Conservation (phyloP, 1,140 invertebrate species). For the Formica selysi region DNA sequence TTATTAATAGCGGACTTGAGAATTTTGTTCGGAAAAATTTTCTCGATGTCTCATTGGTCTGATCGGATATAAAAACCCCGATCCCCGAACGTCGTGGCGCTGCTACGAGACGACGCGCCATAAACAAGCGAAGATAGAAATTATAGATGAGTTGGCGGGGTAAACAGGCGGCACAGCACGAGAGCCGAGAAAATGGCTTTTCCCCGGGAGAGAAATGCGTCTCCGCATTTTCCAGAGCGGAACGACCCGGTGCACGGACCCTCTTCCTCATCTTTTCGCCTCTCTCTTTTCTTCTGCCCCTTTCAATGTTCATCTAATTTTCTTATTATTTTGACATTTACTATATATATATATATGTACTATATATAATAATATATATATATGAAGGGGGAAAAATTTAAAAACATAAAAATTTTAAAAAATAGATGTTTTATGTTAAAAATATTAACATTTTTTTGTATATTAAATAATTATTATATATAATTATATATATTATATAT, state of each 20-base stretch:
- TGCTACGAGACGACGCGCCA: constrained; percentile 30
- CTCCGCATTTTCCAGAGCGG: constrained; percentile 64
- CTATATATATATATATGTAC: background rate
- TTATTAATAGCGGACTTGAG: background rate
- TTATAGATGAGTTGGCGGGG: constrained; percentile 64
- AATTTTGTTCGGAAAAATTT: background rate
- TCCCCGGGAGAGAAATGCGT: constrained; percentile 63
- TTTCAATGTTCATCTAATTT: constrained; percentile 33
- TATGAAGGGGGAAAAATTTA: too few relatives aligned
- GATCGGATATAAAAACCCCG: constrained; percentile 45
- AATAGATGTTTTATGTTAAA: too few relatives aligned
- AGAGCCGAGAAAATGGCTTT: constrained; percentile 69
- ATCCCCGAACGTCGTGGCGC: background rate
- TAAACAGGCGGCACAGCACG: constrained; percentile 64
- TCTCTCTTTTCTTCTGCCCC: background rate
- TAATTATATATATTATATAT: too few relatives aligned
- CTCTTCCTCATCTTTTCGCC: constrained; percentile 28
- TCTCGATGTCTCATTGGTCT: background rate
- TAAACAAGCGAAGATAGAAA: constrained; percentile 67
- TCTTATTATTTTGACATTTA: background rate
- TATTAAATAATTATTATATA: constrained; percentile 6
- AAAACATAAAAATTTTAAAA: too few relatives aligned
- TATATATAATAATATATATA: too few relatives aligned
- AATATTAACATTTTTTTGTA: too few relatives aligned
- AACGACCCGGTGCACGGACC: constrained; percentile 48